phyloP scores from a whole-genome alignment of 2,797 vertebrate species.

The Tarsius wallacei region DNA sequence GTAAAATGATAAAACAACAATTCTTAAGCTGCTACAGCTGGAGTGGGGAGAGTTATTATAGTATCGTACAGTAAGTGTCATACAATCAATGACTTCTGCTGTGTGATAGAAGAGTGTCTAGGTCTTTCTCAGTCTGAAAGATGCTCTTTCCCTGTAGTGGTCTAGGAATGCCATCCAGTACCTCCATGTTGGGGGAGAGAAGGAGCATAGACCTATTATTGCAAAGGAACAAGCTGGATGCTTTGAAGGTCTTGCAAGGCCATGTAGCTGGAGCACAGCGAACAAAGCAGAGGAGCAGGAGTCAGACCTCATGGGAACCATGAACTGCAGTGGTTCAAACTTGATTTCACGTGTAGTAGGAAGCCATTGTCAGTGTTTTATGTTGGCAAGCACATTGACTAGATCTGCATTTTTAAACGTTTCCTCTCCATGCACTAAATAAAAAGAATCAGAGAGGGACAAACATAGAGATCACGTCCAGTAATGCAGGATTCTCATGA shows the following conservation, averaged over 20 bases:
- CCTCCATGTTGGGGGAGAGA: background rate
- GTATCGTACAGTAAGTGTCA: background rate
- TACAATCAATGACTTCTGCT: background rate
- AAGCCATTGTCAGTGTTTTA: background rate
- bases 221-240: background rate
- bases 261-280: background rate
- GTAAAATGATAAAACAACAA: background rate
- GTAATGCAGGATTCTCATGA: background rate
- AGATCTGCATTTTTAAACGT: background rate
- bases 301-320: background rate
- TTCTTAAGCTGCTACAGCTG: background rate
- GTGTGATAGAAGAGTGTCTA: background rate
- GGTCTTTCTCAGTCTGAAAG: background rate
- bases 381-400: background rate
- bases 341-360: rapidly evolving
- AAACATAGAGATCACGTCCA: background rate
- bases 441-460: background rate
- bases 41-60: background rate
- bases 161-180: background rate
- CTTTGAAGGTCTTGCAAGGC: background rate
- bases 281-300: background rate
- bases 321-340: background rate
- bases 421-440: background rate
- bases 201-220: background rate
- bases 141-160: background rate